Evolutionary conservation across 2,888 invertebrate genomes (phyloP).

Genomic region (Anodontia alba): DNA sequence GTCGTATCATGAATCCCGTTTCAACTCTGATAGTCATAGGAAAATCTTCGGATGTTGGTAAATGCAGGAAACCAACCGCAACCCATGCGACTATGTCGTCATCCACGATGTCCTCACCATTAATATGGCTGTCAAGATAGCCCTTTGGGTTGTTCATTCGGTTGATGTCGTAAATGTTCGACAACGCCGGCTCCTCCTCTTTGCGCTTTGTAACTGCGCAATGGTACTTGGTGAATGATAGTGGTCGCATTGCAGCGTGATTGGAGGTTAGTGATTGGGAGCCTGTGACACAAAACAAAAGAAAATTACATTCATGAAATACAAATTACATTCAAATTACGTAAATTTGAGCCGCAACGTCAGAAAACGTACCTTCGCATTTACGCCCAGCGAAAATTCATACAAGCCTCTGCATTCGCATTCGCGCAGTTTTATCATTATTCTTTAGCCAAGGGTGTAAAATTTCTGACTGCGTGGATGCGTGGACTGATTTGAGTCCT

Average conservation of each 20-base stretch:
- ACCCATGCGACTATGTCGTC: slow-evolving; percentile 70
- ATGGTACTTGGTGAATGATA: slow-evolving; percentile 70
- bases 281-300: slow-evolving; percentile 29
- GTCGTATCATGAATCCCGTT: slow-evolving; percentile 64
- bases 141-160: slow-evolving; percentile 52
- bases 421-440: no score
- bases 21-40: slow-evolving; percentile 70
- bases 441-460: no score
- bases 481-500: no score
- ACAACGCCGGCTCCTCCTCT: slow-evolving; percentile 63
- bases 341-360: no score
- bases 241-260: slow-evolving; percentile 58
- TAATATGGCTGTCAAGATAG: slow-evolving; percentile 55
- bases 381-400: no score
- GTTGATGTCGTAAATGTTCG: slow-evolving; percentile 43
- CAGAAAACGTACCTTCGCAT: no score
- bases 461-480: no score
- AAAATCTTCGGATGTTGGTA: slow-evolving; percentile 71
- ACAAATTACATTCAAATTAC: no score
- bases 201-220: slow-evolving; percentile 67
- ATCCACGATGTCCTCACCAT: slow-evolving; percentile 65
- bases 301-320: slow-evolving; percentile 9
- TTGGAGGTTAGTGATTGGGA: slow-evolving; percentile 24
- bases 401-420: no score
- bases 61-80: slow-evolving; percentile 68